Evolutionary conservation across 2,113 vertebrate species (phyloP).

Genomic region (Corvus cornix): DNA sequence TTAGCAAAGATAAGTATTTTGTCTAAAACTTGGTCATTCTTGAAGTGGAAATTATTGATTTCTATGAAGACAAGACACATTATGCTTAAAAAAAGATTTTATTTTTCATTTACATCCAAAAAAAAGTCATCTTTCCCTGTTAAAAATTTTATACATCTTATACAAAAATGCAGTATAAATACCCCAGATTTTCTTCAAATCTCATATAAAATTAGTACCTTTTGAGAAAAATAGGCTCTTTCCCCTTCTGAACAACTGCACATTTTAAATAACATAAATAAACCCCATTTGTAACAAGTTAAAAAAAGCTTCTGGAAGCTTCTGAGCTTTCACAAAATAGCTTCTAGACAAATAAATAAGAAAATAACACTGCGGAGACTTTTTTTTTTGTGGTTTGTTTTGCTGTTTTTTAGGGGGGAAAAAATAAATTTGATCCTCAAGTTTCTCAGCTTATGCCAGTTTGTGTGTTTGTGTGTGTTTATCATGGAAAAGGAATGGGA

Average conservation of each 20-base stretch:
- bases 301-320: background rate
- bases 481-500: slow-evolving; percentile 60
- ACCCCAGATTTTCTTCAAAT: slow-evolving; percentile 66
- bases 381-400: background rate
- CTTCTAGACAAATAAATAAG: slow-evolving; percentile 70
- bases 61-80: slow-evolving; percentile 56
- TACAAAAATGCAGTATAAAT: slow-evolving; percentile 80
- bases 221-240: slow-evolving; percentile 74
- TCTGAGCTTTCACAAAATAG: slow-evolving; percentile 49
- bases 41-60: background rate
- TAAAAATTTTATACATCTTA: slow-evolving; percentile 77
- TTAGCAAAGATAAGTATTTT: background rate
- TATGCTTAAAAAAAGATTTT: slow-evolving; percentile 70
- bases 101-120: slow-evolving; percentile 76
- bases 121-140: slow-evolving; percentile 50
- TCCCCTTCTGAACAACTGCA: slow-evolving; percentile 37
- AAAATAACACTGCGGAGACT: slow-evolving; percentile 40
- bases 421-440: slow-evolving; percentile 20
- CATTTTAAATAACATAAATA: slow-evolving; percentile 77
- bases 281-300: slow-evolving; percentile 43
- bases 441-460: slow-evolving; percentile 69
- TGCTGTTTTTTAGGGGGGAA: background rate
- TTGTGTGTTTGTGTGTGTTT: slow-evolving; percentile 54
- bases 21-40: background rate
- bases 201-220: slow-evolving; percentile 76